Evolutionary conservation across 2,888 invertebrate genomes (phyloP).

Genomic region (Panzeria rudis): DNA sequence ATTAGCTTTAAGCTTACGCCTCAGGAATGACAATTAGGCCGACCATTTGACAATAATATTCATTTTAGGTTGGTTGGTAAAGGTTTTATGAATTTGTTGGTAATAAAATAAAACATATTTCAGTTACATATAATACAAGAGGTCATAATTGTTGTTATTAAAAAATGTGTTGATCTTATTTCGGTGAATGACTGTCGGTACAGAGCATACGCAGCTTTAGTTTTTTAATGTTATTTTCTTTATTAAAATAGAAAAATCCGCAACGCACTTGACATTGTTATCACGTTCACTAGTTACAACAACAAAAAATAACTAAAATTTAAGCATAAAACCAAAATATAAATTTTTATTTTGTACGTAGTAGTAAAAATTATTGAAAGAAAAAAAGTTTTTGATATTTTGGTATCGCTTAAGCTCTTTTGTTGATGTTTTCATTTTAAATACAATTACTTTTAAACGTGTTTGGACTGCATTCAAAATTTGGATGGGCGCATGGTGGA

Average conservation of each 20-base stretch:
- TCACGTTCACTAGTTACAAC: constrained; percentile 50
- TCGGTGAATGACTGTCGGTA: not conserved
- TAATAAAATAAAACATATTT: not conserved
- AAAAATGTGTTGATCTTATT: constrained; percentile 19
- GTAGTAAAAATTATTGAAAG: not conserved
- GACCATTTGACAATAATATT: constrained; percentile 1
- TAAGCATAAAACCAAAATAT: constrained; percentile 16
- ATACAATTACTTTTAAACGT: constrained; percentile 59
- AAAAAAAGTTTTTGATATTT: not conserved
- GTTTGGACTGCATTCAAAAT: constrained; percentile 65
- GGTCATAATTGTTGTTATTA: constrained; percentile 25
- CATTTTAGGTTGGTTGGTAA: constrained; percentile 2
- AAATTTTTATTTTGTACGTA: constrained; percentile 19
- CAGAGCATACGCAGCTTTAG: not conserved
- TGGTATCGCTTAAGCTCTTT: constrained; percentile 26
- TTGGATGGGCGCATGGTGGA: not conserved
- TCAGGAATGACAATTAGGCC: constrained; percentile 52
- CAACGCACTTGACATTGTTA: constrained; percentile 71
- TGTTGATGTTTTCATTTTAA: constrained; percentile 43
- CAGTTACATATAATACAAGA: constrained; percentile 17
- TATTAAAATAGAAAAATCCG: constrained; percentile 31
- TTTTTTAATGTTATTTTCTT: constrained; percentile 13
- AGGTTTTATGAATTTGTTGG: not conserved
- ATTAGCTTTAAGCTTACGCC: constrained; percentile 18
- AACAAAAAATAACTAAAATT: constrained; percentile 11